Evolutionary conservation across 2,113 vertebrate species (phyloP).

Genomic region (Oryzias javanicus): DNA sequence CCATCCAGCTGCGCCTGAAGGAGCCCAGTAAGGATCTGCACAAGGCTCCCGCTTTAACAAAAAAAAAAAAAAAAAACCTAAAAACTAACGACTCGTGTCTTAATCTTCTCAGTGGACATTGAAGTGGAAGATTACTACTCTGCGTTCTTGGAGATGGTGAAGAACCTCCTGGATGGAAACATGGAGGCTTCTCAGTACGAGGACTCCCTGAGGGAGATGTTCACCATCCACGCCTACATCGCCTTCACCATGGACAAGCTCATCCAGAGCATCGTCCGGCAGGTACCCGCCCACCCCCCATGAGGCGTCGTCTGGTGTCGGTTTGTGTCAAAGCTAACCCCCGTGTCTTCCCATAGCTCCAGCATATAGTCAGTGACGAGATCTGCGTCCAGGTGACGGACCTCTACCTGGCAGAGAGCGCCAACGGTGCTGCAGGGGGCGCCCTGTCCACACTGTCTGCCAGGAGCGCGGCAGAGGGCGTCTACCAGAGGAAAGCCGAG

Average conservation of each 20-base stretch:
- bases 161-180: slow-evolving; percentile 94
- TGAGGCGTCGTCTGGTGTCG: not conserved
- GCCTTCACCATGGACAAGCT: slow-evolving; percentile 99
- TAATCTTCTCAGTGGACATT: slow-evolving; percentile 83
- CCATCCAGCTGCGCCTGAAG: slow-evolving; percentile 92
- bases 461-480: slow-evolving; percentile 75
- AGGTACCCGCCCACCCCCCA: slow-evolving; percentile 76
- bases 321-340: not conserved
- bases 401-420: slow-evolving; percentile 89
- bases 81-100: not conserved
- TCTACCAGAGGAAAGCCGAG: slow-evolving; percentile 91
- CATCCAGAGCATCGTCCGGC: slow-evolving; percentile 97
- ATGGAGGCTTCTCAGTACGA: slow-evolving; percentile 97
- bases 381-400: slow-evolving; percentile 96
- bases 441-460: slow-evolving; percentile 80
- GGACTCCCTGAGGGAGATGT: slow-evolving; percentile 97
- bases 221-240: slow-evolving; percentile 97
- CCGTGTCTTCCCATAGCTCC: slow-evolving; percentile 77
- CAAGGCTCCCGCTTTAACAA: not conserved
- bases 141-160: slow-evolving; percentile 96
- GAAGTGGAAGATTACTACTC: slow-evolving; percentile 99
- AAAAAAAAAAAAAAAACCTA: no score
- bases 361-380: slow-evolving; percentile 97
- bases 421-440: slow-evolving; percentile 83
- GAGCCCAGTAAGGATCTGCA: slow-evolving; percentile 88